These are phyloP conservation scores for Orchesellides sinensis DNA, from an alignment of 2,888 invertebrate genomes.

Conservation along the genomic window DNA sequence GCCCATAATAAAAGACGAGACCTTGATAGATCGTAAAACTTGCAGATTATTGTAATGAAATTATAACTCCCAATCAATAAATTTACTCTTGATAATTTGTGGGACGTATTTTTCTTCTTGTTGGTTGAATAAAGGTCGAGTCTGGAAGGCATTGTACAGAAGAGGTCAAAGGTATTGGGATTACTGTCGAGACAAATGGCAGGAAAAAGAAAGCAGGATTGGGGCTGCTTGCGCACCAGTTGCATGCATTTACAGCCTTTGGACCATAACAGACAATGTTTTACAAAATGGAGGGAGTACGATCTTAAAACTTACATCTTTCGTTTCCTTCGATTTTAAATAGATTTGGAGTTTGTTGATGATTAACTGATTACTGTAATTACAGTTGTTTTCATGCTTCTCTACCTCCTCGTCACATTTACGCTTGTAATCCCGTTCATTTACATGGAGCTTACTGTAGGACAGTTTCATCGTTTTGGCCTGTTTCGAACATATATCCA, in stretches of 20 bases:
- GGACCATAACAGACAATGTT: neutral
- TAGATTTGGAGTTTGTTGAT: neutral
- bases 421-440: conserved; percentile 34
- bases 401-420: conserved; percentile 16
- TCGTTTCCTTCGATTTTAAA: no score
- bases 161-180: conserved; percentile 39
- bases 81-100: no score
- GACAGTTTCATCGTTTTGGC: conserved; percentile 30
- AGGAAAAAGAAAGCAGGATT: conserved; percentile 18
- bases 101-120: no score
- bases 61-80: no score
- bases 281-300: conserved; percentile 34
- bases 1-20: no score
- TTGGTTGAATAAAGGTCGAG: no score
- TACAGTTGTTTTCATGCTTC: conserved; percentile 17
- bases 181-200: conserved; percentile 43
- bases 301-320: no score
- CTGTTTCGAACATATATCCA: neutral
- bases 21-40: no score
- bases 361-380: neutral
- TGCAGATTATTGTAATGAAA: no score
- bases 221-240: conserved; percentile 19
- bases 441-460: conserved; percentile 31
- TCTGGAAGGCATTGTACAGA: conserved; percentile 10
- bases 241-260: conserved; percentile 27